Evolutionary conservation across 2,797 vertebrate species (phyloP).

Genomic region (Sylvia borin): DNA sequence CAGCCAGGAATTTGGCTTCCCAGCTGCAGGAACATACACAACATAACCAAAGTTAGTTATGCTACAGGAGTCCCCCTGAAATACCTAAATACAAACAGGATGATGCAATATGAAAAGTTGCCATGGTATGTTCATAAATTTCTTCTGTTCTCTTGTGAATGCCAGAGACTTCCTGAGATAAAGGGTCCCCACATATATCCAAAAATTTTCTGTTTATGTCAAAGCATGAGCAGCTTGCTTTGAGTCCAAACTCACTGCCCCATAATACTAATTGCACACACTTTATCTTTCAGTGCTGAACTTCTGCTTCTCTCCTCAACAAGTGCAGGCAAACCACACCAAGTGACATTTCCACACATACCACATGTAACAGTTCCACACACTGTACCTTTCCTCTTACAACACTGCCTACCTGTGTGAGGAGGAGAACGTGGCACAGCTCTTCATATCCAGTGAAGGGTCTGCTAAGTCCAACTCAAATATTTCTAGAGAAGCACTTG

Average conservation of each 20-base stretch:
- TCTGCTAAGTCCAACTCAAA: slow-evolving; percentile 93
- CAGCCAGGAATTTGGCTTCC: background rate
- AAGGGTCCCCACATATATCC: accelerated
- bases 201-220: background rate
- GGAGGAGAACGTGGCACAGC: slow-evolving; percentile 87
- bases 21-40: background rate
- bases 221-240: background rate
- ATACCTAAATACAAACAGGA: background rate
- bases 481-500: slow-evolving; percentile 93
- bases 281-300: background rate
- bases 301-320: background rate
- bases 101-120: accelerated
- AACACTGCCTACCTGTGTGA: slow-evolving; percentile 83
- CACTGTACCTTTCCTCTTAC: background rate
- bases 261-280: accelerated
- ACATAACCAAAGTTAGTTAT: too few species aligned
- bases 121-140: background rate
- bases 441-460: slow-evolving; percentile 91
- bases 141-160: background rate
- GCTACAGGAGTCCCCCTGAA: background rate
- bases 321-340: background rate
- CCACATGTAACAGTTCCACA: accelerated
- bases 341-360: background rate
- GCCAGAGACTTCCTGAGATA: background rate
- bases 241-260: background rate